Evolutionary conservation across 2,113 vertebrate genomes (phyloP).

Genomic region (Indri indri): DNA sequence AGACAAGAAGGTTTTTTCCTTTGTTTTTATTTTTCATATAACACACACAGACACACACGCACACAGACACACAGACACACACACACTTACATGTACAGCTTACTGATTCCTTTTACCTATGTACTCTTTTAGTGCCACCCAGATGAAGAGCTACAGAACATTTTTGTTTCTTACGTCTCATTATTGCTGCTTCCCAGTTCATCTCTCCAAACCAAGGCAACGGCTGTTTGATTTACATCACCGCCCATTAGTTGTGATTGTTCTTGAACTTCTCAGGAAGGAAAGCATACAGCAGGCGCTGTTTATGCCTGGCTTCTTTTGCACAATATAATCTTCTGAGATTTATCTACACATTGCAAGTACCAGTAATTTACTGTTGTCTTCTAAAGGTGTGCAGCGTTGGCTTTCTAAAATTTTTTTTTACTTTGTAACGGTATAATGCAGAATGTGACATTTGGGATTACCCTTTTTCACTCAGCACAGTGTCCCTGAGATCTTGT

Average conservation of each 20-base stretch:
- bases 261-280: not conserved
- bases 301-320: not conserved
- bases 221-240: not conserved
- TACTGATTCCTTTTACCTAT: not conserved
- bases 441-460: too few species aligned
- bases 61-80: not conserved
- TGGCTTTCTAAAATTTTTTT: not conserved
- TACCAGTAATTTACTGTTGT: not conserved
- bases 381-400: not conserved
- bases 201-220: not conserved
- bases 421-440: not conserved
- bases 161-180: not conserved
- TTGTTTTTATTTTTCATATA: not conserved
- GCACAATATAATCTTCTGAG: not conserved
- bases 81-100: not conserved
- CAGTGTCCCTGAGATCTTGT: not conserved
- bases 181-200: not conserved
- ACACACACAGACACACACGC: not conserved
- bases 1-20: not conserved
- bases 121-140: too few species aligned
- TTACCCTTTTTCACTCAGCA: not conserved
- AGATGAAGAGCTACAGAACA: not conserved
- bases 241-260: rapidly evolving
- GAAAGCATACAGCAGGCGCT: not conserved
- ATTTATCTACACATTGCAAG: not conserved